Evolutionary conservation across 2,113 vertebrate genomes (phyloP).

Genomic region (Passer montanus): DNA sequence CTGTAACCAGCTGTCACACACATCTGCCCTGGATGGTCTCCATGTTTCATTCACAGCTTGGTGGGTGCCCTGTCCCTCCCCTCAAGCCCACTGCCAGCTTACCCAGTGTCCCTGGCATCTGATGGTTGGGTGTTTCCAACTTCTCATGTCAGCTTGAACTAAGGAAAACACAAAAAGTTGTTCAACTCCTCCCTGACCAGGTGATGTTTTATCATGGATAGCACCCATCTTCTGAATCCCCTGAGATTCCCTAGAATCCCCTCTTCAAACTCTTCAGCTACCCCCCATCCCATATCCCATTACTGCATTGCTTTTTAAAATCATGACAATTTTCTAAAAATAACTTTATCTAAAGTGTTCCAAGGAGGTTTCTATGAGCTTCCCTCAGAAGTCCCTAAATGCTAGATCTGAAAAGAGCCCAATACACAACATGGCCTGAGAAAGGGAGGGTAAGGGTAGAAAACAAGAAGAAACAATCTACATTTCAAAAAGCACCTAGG

Average conservation of each 20-base stretch:
- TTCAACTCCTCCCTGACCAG: constrained; percentile 63
- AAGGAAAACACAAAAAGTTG: constrained; percentile 69
- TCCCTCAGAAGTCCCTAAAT: neutral
- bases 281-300: neutral
- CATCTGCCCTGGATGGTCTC: neutral
- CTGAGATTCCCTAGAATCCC: neutral
- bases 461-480: neutral
- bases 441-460: neutral
- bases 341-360: neutral
- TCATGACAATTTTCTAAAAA: neutral
- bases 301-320: neutral
- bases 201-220: neutral
- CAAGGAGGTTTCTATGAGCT: neutral
- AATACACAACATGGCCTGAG: neutral
- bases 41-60: neutral
- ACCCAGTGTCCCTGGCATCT: constrained; percentile 67
- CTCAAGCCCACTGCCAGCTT: constrained; percentile 64
- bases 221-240: neutral
- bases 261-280: no score
- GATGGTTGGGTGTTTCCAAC: constrained; percentile 66
- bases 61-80: constrained; percentile 54
- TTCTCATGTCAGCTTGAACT: constrained; percentile 69
- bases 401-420: neutral
- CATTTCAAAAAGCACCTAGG: neutral
- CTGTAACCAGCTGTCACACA: neutral